Percentiles rank a stretch among this genome's conserved stretches.
Conservation (phyloP, 2,888 invertebrate genomes). For the Cephus sareptanus region DNA sequence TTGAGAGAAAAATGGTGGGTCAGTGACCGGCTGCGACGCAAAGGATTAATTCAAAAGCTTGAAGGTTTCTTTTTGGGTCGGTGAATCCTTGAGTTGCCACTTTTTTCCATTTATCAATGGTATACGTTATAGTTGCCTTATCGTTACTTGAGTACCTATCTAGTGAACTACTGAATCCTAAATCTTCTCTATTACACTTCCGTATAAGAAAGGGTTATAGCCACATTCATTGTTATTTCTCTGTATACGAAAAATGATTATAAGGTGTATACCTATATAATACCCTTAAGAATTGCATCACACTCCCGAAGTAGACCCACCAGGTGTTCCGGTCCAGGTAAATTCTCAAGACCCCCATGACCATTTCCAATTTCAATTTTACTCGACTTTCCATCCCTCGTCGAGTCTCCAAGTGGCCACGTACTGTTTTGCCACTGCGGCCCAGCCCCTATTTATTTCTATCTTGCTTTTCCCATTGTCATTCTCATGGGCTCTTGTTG, state of each 20-base stretch:
- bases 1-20: too few relatives aligned
- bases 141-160: background rate
- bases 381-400: conserved; percentile 13
- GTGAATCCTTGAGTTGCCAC: background rate
- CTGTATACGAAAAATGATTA: background rate
- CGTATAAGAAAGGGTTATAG: background rate
- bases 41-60: background rate
- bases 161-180: background rate
- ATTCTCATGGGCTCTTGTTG: conserved; percentile 35
- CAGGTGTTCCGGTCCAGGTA: conserved; percentile 36
- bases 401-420: conserved; percentile 4
- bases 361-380: conserved; percentile 33
- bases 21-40: too few relatives aligned
- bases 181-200: background rate
- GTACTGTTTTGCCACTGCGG: background rate
- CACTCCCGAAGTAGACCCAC: conserved; percentile 41
- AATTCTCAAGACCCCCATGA: conserved; percentile 7
- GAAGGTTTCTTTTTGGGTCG: background rate
- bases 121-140: background rate
- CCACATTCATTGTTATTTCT: background rate
- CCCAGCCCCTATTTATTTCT: background rate
- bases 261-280: background rate
- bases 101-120: background rate
- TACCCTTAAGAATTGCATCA: conserved; percentile 46
- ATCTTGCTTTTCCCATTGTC: background rate